These are phyloP conservation scores for Tapirus indicus DNA, from an alignment of 2,797 vertebrate genomes.

Conservation along the genomic window DNA sequence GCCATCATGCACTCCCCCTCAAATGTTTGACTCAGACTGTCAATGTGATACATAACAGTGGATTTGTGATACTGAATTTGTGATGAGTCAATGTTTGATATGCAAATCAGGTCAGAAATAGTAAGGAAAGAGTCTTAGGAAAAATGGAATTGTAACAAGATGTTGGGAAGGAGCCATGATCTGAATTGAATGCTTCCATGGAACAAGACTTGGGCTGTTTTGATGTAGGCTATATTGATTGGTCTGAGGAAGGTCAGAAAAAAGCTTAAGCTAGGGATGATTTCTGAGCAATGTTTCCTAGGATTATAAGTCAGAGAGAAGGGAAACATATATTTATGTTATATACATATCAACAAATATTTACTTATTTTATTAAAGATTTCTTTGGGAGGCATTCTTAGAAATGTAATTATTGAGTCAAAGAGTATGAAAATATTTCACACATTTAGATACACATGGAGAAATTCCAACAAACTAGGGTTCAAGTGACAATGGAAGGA, in stretches of 20 bases:
- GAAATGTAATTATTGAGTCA: background rate
- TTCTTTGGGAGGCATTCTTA: background rate
- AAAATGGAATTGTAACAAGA: background rate
- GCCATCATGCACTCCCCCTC: background rate
- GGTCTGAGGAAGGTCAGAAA: background rate
- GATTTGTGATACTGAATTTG: background rate
- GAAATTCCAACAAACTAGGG: background rate
- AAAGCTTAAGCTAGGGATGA: background rate
- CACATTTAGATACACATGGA: background rate
- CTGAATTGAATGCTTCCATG: background rate
- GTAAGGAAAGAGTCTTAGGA: background rate
- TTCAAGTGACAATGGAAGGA: background rate
- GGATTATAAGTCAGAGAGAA: background rate
- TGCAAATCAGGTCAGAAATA: conserved; percentile 15
- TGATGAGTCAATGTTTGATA: conserved; percentile 2
- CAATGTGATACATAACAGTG: background rate
- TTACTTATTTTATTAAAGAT: conserved; percentile 27
- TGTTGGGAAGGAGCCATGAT: background rate
- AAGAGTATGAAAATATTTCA: background rate
- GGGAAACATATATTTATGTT: background rate
- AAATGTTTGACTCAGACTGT: background rate
- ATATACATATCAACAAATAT: background rate
- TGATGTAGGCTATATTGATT: background rate
- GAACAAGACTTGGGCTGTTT: background rate
- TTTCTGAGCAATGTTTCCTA: background rate